Base-by-base conservation (phyloP, 2,888 invertebrate species). In the Ypsolopha sequella region DNA sequence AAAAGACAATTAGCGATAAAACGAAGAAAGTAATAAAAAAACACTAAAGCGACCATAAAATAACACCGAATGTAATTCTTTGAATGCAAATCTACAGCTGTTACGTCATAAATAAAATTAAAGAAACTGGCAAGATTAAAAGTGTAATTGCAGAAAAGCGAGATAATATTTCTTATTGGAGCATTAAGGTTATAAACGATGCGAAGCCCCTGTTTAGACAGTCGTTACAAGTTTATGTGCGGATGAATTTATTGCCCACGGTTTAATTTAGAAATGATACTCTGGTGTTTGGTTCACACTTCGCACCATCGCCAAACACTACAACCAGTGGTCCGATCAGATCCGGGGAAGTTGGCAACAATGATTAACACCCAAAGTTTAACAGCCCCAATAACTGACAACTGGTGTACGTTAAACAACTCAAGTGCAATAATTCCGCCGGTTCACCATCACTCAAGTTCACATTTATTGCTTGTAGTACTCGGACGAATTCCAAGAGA, bases 151-250 rank as follows among this genome's bases (percentile, higher is more conserved):
- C 60, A 60, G 58, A 60, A 24, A 58, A 57, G 60, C 60, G 58
- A 60, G 63, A 65, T 70, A 50, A 43, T 70, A 66, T 64, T 67
- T 70, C 61, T 67, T 68, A 71, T 72, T 68, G 63, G 61, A 66
- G 68, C 68, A 80, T 78, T 76, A 76, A 70, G 64, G 69, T 68
- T 61, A 68, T 77, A 79, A 78, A 80, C 61, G 78, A 75, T 76
- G 68, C 73, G 76, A 73, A 80, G 76, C 74, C 81, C 68, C 79
- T 81, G 76, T 82, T 85, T 80, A 82, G 82, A 76, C 76, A 75
- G 78, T 80, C 81, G 79, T 82, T 82, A 79, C 66, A 60, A 64
- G 65, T 85, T 85, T 80, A 85, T 78, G 82, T 64, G 65, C 70
- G 70, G 66, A 71, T 67, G 73, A 77, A 84, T 84, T 85, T 84